Evolutionary conservation across 2,888 invertebrate genomes (phyloP).

Genomic region (Trypoxylon attenuatum): DNA sequence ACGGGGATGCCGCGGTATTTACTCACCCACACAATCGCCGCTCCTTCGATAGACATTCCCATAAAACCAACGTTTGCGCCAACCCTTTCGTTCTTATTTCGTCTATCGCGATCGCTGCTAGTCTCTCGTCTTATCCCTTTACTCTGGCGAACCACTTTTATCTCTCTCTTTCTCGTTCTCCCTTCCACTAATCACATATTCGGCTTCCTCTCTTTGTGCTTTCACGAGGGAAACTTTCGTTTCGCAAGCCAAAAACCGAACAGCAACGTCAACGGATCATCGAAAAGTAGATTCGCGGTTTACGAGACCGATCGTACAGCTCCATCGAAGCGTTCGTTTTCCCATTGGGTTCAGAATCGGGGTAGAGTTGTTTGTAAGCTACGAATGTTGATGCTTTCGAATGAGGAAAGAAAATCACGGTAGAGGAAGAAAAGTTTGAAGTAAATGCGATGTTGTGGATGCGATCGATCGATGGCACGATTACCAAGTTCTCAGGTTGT

Average conservation of each 20-base stretch:
- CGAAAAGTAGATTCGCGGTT: not conserved
- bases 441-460: too few relatives aligned
- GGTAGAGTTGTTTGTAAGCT: too few relatives aligned
- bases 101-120: constrained; percentile 22
- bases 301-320: not conserved
- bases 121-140: not conserved
- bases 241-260: not conserved
- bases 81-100: constrained; percentile 30
- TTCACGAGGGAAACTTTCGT: not conserved
- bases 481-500: too few relatives aligned
- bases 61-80: constrained; percentile 30
- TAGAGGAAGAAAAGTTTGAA: too few relatives aligned
- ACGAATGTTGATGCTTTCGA: too few relatives aligned
- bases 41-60: constrained; percentile 18
- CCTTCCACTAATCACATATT: not conserved
- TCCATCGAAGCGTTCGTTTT: too few relatives aligned
- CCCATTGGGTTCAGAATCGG: too few relatives aligned
- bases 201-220: not conserved
- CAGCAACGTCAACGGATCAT: not conserved
- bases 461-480: too few relatives aligned
- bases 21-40: constrained; percentile 17
- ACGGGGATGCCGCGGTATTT: constrained; percentile 21
- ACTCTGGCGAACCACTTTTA: not conserved
- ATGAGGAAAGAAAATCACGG: too few relatives aligned
- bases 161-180: not conserved